Percentiles rank a stretch among this genome's conserved stretches.
These are phyloP conservation scores for Novumbra hubbsi DNA, from an alignment of 2,797 vertebrate species.

Conservation along the genomic window DNA sequence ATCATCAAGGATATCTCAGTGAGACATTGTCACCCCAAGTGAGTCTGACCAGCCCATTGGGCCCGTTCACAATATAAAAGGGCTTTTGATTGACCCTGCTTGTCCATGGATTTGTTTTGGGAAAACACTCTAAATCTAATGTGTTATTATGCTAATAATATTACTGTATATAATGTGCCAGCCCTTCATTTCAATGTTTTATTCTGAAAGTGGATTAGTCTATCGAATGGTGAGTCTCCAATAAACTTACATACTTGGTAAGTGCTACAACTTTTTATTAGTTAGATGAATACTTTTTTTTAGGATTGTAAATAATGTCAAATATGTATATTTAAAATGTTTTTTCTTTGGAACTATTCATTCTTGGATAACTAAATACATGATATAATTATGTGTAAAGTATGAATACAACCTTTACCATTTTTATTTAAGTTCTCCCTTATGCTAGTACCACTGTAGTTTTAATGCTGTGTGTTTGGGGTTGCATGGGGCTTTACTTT, in stretches of 20 bases:
- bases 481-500: slow-evolving; percentile 1
- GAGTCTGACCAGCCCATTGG: too few species aligned
- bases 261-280: slow-evolving; percentile 64
- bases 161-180: slow-evolving; percentile 31
- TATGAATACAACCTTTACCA: neutral
- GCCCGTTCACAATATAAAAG: too few species aligned
- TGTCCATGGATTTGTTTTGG: too few species aligned
- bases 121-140: too few species aligned
- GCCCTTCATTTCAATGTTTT: slow-evolving; percentile 29
- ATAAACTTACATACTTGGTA: slow-evolving; percentile 61
- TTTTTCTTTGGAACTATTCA: neutral
- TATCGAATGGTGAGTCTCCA: slow-evolving; percentile 57
- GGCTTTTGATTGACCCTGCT: too few species aligned
- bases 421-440: neutral
- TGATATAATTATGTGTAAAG: neutral
- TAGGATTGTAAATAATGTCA: slow-evolving; percentile 10
- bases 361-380: neutral
- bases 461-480: neutral
- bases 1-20: too few species aligned
- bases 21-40: too few species aligned
- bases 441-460: neutral
- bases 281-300: slow-evolving; percentile 22
- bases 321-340: neutral
- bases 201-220: slow-evolving; percentile 57
- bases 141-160: neutral